Evolutionary conservation across 2,113 vertebrate genomes (phyloP), one percentile per base, ranked within the genome.

Genomic region (Danionella cerebrum): DNA sequence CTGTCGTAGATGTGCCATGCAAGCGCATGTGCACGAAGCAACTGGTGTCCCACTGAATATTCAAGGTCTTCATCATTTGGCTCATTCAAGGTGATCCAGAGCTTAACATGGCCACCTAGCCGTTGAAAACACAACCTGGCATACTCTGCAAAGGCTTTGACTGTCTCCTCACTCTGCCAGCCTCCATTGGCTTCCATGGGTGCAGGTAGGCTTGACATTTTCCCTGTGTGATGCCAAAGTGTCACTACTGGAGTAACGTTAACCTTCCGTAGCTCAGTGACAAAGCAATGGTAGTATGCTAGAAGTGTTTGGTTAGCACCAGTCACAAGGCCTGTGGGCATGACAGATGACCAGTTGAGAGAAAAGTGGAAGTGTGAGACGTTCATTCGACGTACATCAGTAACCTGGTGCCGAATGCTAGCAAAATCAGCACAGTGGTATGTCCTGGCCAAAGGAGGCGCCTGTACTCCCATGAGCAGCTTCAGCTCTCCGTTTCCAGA

Each of bases 81-180:
- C 77, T 97, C 94, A 0, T 90, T 93, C 77, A 97, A 72, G 0
- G 96, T 98, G 82, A 99, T 91, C 96, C 96, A 99, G 67, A 97
- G 82, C 80, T 92, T 92, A 33, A 99, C 90, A 3, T 85, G 70
- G 7, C 76, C 80, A 0, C 96, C 96, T 0, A 99, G 84, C 24
- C 87, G 89, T 13, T 69, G 76, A 76, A 93, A 99, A 50, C 96
- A 98, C 27, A 97, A 87, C 25, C 82, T 75, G 67, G 96, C 93
- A 7, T 96, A 99, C 4, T 90, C 87, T 0, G 82, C 89, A 44
- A 99, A 99, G 0, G 92, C 92, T 67, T 84, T 57, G 19, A 92
- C 55, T 0, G 87, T 96, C 48, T 84, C 79, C 2, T 87, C 83
- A 76, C 91, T 92, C 75, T 92, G 90, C 96, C 95, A 99, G 65